A percentile compares a stretch with the other conserved stretches of the same genome.
Evolutionary conservation across 2,797 vertebrate genomes (phyloP).

Genomic region (Xerus rutilus): DNA sequence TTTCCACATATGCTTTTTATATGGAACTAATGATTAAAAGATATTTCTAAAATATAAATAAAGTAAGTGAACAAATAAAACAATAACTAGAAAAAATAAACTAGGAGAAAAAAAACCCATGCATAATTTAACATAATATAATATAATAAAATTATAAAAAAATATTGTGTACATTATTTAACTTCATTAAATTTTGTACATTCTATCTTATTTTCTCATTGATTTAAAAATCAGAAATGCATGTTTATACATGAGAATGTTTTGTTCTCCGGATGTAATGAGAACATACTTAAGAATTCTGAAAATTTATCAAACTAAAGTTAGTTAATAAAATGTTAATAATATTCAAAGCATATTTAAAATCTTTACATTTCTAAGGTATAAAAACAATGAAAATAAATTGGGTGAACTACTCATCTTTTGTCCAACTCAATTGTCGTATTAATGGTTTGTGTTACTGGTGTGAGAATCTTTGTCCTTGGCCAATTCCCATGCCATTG

Average conservation of each 20-base stretch:
- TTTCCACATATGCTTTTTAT: neutral
- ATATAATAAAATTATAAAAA: slow-evolving; percentile 47
- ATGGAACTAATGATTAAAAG: neutral
- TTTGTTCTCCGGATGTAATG: neutral
- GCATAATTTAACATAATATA: neutral
- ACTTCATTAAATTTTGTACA: slow-evolving; percentile 12
- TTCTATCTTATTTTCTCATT: neutral
- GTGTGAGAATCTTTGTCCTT: neutral
- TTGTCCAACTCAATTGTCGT: neutral
- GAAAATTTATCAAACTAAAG: neutral
- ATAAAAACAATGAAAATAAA: neutral
- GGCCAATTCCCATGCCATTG: neutral
- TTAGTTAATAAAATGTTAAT: neutral
- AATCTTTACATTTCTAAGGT: neutral
- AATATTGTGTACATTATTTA: neutral
- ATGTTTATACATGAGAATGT: neutral
- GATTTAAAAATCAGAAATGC: slow-evolving; percentile 57
- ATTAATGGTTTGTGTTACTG: neutral
- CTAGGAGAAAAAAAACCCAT: neutral
- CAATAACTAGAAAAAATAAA: neutral
- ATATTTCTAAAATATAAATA: neutral
- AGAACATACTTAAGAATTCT: slow-evolving; percentile 35
- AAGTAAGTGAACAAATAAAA: neutral
- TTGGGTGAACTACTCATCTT: neutral
- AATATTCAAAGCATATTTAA: neutral